Evolutionary conservation across 2,888 invertebrate genomes (phyloP), one percentile per base, ranked within the genome.

Genomic region (Drosophila colorata): DNA sequence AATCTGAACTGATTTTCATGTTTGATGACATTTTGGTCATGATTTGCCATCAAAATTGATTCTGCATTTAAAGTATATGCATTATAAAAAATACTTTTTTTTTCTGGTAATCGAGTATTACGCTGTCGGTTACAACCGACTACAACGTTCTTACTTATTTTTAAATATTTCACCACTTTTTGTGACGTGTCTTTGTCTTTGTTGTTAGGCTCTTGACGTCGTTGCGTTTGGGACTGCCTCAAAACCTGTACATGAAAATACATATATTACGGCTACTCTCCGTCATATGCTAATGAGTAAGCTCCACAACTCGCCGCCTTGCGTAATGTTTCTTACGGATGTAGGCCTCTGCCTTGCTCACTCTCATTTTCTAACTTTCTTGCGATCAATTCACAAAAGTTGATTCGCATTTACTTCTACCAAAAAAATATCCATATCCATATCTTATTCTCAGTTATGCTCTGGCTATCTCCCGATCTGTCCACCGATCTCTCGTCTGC

Each of bases 221-320:
- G 16, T 43, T 25, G 28, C 31, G 28, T 5, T 52, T 35, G 69
- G 63, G 86, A 68, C 80, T 82, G 70, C 80, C 80, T 65, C 80
- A 80, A 82, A 79, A 53, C 35, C 41, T 20, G 33, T 20, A n/a
- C 23, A 23, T 11, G 43, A 43, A 44, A 57, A 11, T 8, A 35
- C 44, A 31, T 46, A 40, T 13, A 28, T 44, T 23, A 13, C 25
- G 35, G 16, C 35, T n/a, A 47, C 20, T 20, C 40, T 14, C 18
- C 16, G 8, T 9, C 18, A 9, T 37, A 58, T 86, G 77, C 63
- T 77, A 86, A 81, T 83, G 77, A 76, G 66, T 67, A 82, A 69
- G 57, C 41, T 51, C 55, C 60, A 65, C 57, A 81, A 63, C 40
- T 33, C 8, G 41, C 38, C 13, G 49, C 58, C 66, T 80, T 80